Conservation (phyloP, 30 jellyfish, hydroid and myxozoan species). For the Aurelia sp. region DNA sequence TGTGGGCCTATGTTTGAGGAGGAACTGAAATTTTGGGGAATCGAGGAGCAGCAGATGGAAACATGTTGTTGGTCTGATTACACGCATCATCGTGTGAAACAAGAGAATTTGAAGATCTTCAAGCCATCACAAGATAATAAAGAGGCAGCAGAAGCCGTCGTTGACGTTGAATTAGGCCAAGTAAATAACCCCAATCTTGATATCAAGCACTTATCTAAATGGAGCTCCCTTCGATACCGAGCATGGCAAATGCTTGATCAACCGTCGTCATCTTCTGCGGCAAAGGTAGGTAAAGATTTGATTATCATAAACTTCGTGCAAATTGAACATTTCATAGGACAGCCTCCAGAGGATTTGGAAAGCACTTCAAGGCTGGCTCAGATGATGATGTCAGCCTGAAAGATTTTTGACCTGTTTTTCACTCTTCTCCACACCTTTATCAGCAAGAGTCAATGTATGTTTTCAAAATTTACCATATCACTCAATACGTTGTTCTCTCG, state of each 20-base stretch:
- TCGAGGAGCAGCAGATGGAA: conserved; percentile 97
- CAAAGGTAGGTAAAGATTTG: conserved; percentile 64
- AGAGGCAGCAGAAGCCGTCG: neutral
- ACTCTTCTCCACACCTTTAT: too few relatives aligned
- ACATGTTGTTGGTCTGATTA: conserved; percentile 95
- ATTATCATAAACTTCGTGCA: too few relatives aligned
- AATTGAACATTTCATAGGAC: too few relatives aligned
- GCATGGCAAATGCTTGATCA: conserved; percentile 82
- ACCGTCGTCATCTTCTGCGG: conserved; percentile 88
- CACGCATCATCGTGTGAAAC: conserved; percentile 88
- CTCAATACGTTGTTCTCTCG: too few relatives aligned
- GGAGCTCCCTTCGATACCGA: conserved; percentile 49
- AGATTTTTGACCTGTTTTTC: too few relatives aligned
- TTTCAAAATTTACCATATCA: too few relatives aligned
- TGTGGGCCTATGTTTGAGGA: conserved; percentile 97
- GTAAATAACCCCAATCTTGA: neutral
- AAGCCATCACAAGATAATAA: conserved; percentile 10
- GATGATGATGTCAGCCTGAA: too few relatives aligned
- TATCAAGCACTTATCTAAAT: conserved; percentile 6
- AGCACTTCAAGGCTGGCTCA: too few relatives aligned
- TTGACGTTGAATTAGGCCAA: conserved; percentile 54
- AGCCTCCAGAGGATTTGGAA: too few relatives aligned
- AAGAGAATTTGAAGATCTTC: conserved; percentile 77
- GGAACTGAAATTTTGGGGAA: conserved; percentile 95
- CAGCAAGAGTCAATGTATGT: too few relatives aligned